phyloP scores from a whole-genome alignment of 35 echinoderm and acorn worm genomes.

The Chiridota heheva region DNA sequence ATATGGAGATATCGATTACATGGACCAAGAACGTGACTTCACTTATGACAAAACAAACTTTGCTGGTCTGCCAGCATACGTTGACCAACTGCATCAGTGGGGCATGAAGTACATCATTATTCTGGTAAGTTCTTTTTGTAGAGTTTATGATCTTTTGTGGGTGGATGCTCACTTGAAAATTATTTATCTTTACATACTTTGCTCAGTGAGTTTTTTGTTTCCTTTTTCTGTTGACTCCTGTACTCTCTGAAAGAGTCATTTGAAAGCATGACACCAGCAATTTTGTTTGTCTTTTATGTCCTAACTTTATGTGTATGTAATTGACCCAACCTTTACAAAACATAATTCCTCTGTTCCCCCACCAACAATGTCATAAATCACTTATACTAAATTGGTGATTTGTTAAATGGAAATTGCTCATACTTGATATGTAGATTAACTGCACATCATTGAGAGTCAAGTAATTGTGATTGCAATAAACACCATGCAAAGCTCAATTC shows the following conservation, averaged over 20 bases:
- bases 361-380: too few relatives aligned
- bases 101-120: constrained; percentile 94
- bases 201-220: not conserved
- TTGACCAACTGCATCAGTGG: constrained; percentile 50
- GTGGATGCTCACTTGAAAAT: not conserved
- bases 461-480: too few relatives aligned
- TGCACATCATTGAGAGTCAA: too few relatives aligned
- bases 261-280: too few relatives aligned
- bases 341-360: too few relatives aligned
- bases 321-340: too few relatives aligned
- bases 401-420: too few relatives aligned
- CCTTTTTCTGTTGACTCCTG: not conserved
- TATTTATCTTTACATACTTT: not conserved
- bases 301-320: too few relatives aligned
- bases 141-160: not conserved
- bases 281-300: too few relatives aligned
- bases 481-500: not conserved
- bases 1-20: constrained; percentile 98
- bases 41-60: constrained; percentile 74
- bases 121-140: constrained; percentile 52
- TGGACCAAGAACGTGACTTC: constrained; percentile 91
- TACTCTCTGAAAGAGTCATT: too few relatives aligned
- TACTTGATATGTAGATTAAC: too few relatives aligned
- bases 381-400: too few relatives aligned
- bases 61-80: constrained; percentile 73